A percentile compares a stretch with the other conserved stretches of the same genome.
These are phyloP conservation scores for Leptoclinus maculatus DNA, from an alignment of 2,797 vertebrate species.

Conservation along the genomic window DNA sequence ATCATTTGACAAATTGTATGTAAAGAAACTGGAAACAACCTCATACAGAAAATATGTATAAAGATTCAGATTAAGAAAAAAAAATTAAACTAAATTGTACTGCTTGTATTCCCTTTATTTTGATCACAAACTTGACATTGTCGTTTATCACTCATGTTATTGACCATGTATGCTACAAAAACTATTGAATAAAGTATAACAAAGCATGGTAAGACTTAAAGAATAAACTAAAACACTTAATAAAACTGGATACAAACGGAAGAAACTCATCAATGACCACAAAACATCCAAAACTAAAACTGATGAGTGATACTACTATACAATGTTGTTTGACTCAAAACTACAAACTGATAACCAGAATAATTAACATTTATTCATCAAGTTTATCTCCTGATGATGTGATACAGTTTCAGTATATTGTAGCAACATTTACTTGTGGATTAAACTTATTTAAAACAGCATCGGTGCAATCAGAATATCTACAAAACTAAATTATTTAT, in stretches of 20 bases:
- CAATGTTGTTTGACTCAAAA: neutral
- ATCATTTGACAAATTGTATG: neutral
- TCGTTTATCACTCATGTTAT: neutral
- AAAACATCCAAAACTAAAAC: neutral
- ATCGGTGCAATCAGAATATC: no score
- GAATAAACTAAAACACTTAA: neutral
- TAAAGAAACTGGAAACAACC: neutral
- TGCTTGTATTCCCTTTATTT: neutral
- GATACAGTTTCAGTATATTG: neutral
- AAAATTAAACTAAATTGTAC: neutral
- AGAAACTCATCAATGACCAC: neutral
- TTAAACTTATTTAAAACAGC: neutral
- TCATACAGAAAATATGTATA: neutral
- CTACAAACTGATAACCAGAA: neutral
- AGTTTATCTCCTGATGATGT: neutral
- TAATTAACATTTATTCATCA: neutral
- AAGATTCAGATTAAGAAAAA: neutral
- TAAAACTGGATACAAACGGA: neutral
- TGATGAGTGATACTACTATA: neutral
- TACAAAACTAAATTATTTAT: no score
- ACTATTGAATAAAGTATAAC: rapidly evolving
- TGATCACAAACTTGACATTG: neutral
- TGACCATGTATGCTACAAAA: neutral
- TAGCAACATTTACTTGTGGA: neutral
- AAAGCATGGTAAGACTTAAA: neutral